These are phyloP conservation scores for Cliona cf. orientalis DNA, from an alignment of 37 sponge, comb jelly and placozoan genomes.

Conservation along the genomic window DNA sequence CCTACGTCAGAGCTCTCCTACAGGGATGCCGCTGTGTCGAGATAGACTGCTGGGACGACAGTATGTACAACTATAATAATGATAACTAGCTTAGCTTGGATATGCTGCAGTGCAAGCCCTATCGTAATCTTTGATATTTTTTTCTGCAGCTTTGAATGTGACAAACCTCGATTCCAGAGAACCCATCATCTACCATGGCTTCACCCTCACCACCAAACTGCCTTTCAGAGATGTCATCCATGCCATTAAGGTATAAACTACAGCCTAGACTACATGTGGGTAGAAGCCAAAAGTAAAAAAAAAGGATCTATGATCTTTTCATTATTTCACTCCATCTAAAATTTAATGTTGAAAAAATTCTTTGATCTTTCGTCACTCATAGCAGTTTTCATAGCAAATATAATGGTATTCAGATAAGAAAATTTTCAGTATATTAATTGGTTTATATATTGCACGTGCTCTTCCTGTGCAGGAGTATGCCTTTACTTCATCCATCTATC, in stretches of 20 bases:
- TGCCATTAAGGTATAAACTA: slow-evolving; percentile 86
- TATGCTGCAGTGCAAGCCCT: neutral
- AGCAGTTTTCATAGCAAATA: neutral
- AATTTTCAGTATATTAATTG: neutral
- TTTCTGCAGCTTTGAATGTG: slow-evolving; percentile 9
- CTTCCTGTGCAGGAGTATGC: slow-evolving; percentile 75
- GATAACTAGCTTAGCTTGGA: neutral
- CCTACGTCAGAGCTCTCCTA: slow-evolving; percentile 83
- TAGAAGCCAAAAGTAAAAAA: too few relatives aligned
- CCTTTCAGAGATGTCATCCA: slow-evolving; percentile 81
- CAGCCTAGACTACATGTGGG: too few relatives aligned
- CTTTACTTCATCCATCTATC: slow-evolving; percentile 63
- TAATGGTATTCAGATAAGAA: neutral
- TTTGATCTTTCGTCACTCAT: too few relatives aligned
- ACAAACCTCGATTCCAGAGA: slow-evolving; percentile 26
- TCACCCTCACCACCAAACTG: slow-evolving; percentile 84
- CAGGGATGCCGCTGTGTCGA: slow-evolving; percentile 89
- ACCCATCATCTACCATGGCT: slow-evolving; percentile 87
- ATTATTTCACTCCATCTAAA: too few relatives aligned
- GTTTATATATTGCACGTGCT: too few relatives aligned
- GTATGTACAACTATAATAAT: slow-evolving; percentile 14
- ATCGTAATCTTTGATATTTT: neutral
- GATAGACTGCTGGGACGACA: slow-evolving; percentile 80
- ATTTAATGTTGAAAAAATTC: too few relatives aligned
- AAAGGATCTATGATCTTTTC: too few relatives aligned